phyloP scores from a whole-genome alignment of 2,797 vertebrate species.

The Diglossa cyanea region DNA sequence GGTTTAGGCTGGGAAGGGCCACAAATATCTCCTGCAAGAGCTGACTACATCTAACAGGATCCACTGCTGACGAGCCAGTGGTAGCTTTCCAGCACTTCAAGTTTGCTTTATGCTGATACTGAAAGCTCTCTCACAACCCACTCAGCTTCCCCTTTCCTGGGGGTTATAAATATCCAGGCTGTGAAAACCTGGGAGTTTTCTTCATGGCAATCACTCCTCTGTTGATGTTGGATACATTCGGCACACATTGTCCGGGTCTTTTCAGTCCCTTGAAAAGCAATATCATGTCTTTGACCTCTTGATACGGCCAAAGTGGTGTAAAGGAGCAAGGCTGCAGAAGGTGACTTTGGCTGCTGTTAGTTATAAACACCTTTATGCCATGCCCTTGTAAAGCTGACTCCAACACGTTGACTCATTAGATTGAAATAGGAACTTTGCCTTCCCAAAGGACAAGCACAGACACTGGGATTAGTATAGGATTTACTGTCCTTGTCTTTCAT shows the following conservation, averaged over 20 bases:
- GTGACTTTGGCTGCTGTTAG: neutral
- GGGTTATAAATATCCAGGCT: neutral
- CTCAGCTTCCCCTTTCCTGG: neutral
- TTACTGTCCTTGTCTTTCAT: neutral
- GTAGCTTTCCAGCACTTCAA: neutral
- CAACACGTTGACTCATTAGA: neutral
- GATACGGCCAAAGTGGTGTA: neutral
- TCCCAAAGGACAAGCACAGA: neutral
- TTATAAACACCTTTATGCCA: neutral
- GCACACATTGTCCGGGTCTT: accelerated
- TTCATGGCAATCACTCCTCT: neutral
- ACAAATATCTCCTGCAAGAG: neutral
- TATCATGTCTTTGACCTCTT: neutral
- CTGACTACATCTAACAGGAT: neutral
- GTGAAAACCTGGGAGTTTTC: neutral
- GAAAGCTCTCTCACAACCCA: neutral
- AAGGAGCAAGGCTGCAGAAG: neutral
- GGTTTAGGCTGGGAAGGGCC: neutral
- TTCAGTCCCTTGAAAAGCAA: neutral
- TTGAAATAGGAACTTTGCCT: neutral
- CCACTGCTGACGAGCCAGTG: neutral
- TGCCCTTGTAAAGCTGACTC: neutral
- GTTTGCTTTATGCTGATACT: neutral
- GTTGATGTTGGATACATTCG: neutral
- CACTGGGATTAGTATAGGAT: neutral